Conservation (phyloP, 2,113 vertebrate species). For the Microtus pennsylvanicus region DNA sequence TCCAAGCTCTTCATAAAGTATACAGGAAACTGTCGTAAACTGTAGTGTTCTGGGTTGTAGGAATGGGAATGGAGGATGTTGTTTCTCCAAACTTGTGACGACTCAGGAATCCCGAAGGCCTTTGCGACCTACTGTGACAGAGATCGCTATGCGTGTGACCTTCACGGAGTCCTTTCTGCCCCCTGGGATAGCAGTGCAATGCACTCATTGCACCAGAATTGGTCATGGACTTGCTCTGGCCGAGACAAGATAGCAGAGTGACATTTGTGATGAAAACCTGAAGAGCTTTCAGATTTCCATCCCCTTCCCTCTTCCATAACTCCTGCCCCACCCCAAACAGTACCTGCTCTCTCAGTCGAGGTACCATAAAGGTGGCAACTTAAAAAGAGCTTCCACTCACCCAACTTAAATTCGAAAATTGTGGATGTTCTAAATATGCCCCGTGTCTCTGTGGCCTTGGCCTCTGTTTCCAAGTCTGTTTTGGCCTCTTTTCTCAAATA, state of each 20-base stretch:
- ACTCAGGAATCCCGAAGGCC: slow-evolving; percentile 23
- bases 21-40: not conserved
- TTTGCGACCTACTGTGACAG: not conserved
- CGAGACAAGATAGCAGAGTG: not conserved
- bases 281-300: not conserved
- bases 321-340: not conserved
- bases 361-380: not conserved
- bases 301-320: not conserved
- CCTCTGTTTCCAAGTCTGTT: not conserved
- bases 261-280: not conserved
- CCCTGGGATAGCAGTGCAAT: not conserved
- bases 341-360: not conserved
- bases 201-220: not conserved
- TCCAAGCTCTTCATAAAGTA: not conserved
- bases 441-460: not conserved
- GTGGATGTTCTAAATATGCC: not conserved
- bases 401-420: not conserved
- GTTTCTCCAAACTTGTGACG: not conserved
- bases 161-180: not conserved
- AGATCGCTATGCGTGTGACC: not conserved
- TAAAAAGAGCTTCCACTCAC: not conserved
- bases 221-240: not conserved
- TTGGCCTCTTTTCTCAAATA: not conserved
- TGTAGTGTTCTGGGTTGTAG: too few relatives aligned
- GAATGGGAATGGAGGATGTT: not conserved